Evolutionary conservation across 1,140 invertebrate species (phyloP).

Genomic region (Musca domestica): DNA sequence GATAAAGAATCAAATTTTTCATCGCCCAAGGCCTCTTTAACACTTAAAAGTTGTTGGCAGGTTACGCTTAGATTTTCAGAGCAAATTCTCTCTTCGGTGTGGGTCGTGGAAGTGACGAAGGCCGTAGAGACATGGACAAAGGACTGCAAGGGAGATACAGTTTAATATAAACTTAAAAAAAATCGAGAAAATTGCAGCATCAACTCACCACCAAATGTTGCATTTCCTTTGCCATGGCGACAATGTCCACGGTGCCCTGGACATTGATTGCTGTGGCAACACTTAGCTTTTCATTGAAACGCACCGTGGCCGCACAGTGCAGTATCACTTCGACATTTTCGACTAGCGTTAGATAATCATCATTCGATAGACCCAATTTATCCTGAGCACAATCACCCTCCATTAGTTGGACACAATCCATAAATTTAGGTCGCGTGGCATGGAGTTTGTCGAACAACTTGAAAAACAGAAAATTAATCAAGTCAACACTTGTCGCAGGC

Average conservation of each 20-base stretch:
- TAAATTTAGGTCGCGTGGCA: background rate
- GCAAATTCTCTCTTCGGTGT: slow-evolving; percentile 71
- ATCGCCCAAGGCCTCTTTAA: slow-evolving; percentile 55
- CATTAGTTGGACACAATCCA: slow-evolving; percentile 46
- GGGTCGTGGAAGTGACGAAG: slow-evolving; percentile 64
- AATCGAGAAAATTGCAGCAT: background rate
- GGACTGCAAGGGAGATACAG: slow-evolving; percentile 7
- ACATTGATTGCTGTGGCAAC: slow-evolving; percentile 62
- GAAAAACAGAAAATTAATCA: background rate
- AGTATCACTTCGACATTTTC: slow-evolving; percentile 68
- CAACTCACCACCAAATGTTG: slow-evolving; percentile 65
- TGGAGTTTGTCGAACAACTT: background rate
- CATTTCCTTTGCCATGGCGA: slow-evolving; percentile 64
- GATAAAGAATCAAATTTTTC: slow-evolving; percentile 65
- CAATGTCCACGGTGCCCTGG: slow-evolving; percentile 56
- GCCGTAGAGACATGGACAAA: slow-evolving; percentile 73
- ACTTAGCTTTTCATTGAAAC: slow-evolving; percentile 76
- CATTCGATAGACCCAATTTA: slow-evolving; percentile 65
- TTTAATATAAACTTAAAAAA: too few species aligned
- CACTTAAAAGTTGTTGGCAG: slow-evolving; percentile 62
- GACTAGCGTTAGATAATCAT: slow-evolving; percentile 53
- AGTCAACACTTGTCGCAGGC: too few species aligned
- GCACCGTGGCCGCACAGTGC: slow-evolving; percentile 80
- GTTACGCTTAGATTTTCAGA: slow-evolving; percentile 59
- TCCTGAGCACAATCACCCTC: slow-evolving; percentile 59